Evolutionary conservation across 1,140 invertebrate genomes (phyloP), one percentile per base, ranked within the genome.

Genomic region (Stegodyphus mimosarum): DNA sequence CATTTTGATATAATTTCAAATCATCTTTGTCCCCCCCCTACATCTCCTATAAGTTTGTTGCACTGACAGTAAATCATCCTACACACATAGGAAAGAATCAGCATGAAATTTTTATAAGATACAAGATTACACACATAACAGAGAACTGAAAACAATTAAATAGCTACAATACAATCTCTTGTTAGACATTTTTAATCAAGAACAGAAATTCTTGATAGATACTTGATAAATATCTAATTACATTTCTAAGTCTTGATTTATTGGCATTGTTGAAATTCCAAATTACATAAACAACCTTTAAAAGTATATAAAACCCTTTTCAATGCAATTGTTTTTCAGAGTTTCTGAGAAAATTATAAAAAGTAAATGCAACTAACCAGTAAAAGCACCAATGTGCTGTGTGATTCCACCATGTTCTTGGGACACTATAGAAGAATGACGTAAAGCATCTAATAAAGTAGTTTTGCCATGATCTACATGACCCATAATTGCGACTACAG

Each of bases 391-490:
- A 90, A 99, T 99, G 90, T 99, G 98, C 91, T 99, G 99, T 0
- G 99, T 99, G 67, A 99, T 99, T 17, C 99, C 99, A n/a, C 99
- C 99, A 92, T 98, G 98, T 92, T 99, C 99, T 60, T 94, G 92
- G 18, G 94, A 93, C 0, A 97, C 98, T 63, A 99, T 94, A 83
- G 94, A 93, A 0, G 97, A 94, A 77, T 97, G 93, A 79, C 98
- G 91, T 18, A 99, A 90, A 1, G 95, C 92, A 92, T 99, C 99
- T 7, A 99, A 90, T 6, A 99, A 92, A 6, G 98, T 99, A 6
- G 99, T 99, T 93, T 99, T 99, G 3, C 98, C 98, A 92, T 99
- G 98, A 93, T 99, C 98, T 4, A 99, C 97, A 91, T 99, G 98
- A 0, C 98, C 98, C 98, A 99, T 99, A 15, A 99, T 96, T 6